Conservation (phyloP, 2,797 vertebrate genomes). For the Phalanger gymnotis region DNA sequence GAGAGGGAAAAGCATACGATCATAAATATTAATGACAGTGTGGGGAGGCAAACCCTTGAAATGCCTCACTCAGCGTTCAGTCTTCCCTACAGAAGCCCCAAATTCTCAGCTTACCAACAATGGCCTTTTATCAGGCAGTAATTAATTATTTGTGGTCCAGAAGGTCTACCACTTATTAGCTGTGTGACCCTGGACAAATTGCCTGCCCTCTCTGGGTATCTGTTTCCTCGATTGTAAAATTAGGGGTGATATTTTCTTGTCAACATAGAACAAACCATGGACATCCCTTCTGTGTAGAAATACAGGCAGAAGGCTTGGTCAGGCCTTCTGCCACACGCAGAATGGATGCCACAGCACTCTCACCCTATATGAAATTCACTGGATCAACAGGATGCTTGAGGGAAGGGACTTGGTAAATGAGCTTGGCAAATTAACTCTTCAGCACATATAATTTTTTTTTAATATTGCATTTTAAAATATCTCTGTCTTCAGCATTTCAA, state of each 20-base stretch:
- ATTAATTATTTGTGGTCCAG: background rate
- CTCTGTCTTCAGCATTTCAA: background rate
- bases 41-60: background rate
- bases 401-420: background rate
- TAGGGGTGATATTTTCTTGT: background rate
- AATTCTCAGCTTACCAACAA: background rate
- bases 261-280: background rate
- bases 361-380: background rate
- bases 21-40: accelerated
- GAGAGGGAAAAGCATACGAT: accelerated
- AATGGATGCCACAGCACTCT: background rate
- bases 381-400: background rate
- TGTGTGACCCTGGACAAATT: background rate
- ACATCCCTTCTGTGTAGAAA: background rate
- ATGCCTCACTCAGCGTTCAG: background rate
- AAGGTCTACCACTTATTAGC: background rate
- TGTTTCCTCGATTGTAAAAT: background rate
- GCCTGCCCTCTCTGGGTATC: too few species aligned
- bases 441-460: background rate
- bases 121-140: background rate
- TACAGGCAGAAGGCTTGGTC: background rate
- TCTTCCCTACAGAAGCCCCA: background rate
- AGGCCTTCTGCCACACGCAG: background rate
- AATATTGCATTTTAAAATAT: background rate
- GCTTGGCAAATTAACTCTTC: background rate